Evolutionary conservation across 2,888 invertebrate species (phyloP).

Genomic region (Pristionchus fissidentatus): DNA sequence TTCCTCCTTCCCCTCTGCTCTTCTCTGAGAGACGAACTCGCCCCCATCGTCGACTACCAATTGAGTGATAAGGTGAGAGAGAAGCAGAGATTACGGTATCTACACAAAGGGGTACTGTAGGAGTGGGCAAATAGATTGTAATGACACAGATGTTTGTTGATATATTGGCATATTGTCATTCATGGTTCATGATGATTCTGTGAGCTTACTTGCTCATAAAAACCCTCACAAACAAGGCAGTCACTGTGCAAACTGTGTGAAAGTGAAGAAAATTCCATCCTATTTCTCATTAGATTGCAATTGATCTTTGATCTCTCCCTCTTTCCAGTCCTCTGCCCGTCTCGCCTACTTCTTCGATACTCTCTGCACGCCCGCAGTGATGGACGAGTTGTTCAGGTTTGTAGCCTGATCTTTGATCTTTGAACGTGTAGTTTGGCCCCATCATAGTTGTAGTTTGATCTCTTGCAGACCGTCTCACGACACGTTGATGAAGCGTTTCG

Average conservation of each 20-base stretch:
- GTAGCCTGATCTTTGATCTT: neutral
- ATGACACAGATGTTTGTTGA: neutral
- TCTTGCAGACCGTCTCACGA: constrained; percentile 45
- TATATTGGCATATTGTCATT: no score
- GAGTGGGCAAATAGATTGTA: neutral
- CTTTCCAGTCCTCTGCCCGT: constrained; percentile 46
- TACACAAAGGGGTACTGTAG: neutral
- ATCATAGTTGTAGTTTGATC: neutral
- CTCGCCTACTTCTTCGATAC: constrained; percentile 44
- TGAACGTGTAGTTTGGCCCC: neutral
- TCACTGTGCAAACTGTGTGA: neutral
- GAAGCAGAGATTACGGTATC: neutral
- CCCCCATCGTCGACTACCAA: constrained; percentile 45
- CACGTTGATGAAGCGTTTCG: constrained; percentile 36
- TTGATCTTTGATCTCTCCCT: no score
- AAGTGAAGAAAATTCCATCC: neutral
- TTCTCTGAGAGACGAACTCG: constrained; percentile 32
- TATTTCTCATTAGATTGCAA: neutral
- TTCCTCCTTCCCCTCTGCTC: constrained; percentile 1
- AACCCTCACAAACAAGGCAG: no score
- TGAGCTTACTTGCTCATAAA: no score
- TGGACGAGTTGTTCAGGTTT: constrained; percentile 45
- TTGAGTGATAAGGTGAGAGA: constrained; percentile 31
- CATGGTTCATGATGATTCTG: no score
- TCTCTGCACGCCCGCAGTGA: constrained; percentile 31